A percentile compares a stretch with the other conserved stretches of the same genome.
Evolutionary conservation across 1,140 invertebrate genomes (phyloP).

Genomic region (Aphis craccivora): DNA sequence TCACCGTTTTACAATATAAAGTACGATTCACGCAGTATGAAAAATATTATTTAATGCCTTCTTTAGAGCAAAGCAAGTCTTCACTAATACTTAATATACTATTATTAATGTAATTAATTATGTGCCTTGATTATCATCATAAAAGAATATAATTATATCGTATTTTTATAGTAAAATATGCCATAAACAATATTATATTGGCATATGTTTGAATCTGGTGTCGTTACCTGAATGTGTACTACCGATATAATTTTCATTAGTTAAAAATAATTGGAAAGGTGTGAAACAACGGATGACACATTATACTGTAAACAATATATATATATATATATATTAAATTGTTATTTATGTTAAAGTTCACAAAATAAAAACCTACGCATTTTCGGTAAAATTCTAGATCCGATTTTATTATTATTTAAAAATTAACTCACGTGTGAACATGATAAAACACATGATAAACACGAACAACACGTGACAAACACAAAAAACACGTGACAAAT

Average conservation of each 20-base stretch:
- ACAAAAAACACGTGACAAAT: background rate
- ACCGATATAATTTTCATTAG: background rate
- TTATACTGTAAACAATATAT: background rate
- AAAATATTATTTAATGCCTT: background rate
- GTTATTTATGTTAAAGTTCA: slow-evolving; percentile 10
- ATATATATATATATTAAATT: background rate
- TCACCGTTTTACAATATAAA: background rate
- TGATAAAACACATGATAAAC: background rate
- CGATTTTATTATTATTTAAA: background rate
- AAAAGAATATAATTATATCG: background rate
- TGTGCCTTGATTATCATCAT: background rate
- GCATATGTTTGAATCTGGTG: background rate
- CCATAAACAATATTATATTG: background rate
- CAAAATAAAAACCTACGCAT: background rate
- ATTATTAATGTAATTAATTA: background rate
- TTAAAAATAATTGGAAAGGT: background rate
- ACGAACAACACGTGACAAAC: background rate
- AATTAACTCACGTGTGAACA: background rate
- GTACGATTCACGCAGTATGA: background rate
- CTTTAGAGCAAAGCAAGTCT: background rate
- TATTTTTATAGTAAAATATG: background rate
- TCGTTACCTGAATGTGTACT: background rate
- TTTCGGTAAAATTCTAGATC: background rate
- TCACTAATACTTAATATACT: background rate
- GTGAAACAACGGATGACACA: background rate